Evolutionary conservation across 2,888 invertebrate genomes (phyloP), one percentile per base, ranked within the genome.

Genomic region (Oxycera nigricornis): DNA sequence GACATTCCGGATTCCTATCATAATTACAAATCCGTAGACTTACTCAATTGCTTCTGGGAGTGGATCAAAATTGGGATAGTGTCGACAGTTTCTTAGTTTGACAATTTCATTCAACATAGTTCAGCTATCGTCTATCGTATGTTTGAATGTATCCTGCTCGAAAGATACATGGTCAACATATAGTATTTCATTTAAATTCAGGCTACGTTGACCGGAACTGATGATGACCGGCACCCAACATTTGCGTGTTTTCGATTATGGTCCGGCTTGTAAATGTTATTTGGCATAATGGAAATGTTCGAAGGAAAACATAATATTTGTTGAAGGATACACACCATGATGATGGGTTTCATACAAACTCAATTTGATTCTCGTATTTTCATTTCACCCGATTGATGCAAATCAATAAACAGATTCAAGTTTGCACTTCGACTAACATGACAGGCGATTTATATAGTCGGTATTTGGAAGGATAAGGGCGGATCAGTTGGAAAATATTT

Each of bases 371-470:
- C 52, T 55, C 24, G 9, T 65, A 39, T 11, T 65, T 39, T 41
- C 11, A 41, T 39, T 41, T 4, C 65, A n/a, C 17, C 61, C 72
- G 61, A 59, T 59, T 35, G 57, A 24, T 52, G 62, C 62, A 73
- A 73, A 73, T 70, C 73, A 73, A 62, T 73, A 73, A 55, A 73
- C 30, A 61, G 65, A 68, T 26, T 20, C 22, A 28, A 52, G 73
- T 75, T 75, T 73, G 70, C 75, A 75, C 73, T 73, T 73, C 73
- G 68, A 73, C 73, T 75, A 73, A 75, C 73, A 73, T 46, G 50
- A 65, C 20, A 41, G 24, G n/a, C 4, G 11, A 50, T n/a, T n/a
- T n/a, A n/a, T n/a, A n/a, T n/a, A n/a, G n/a, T n/a, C n/a, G n/a
- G n/a, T n/a, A n/a, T n/a, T n/a, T n/a, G n/a, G n/a, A n/a, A n/a